Evolutionary conservation across 2,888 invertebrate genomes (phyloP).

Genomic region (Epistrophella euchroma): DNA sequence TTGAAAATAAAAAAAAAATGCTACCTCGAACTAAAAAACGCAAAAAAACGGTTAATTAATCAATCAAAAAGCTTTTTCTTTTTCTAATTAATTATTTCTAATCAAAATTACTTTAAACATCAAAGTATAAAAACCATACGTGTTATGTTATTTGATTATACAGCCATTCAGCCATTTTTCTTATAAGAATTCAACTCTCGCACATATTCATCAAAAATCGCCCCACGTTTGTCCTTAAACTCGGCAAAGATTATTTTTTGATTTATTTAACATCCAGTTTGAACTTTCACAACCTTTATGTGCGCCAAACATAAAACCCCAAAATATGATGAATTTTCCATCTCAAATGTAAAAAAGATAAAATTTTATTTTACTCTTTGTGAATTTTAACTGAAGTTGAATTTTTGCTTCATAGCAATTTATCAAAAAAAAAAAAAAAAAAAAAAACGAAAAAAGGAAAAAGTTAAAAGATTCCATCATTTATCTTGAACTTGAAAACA

Average conservation of each 20-base stretch:
- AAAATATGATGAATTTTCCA: slow-evolving; percentile 30
- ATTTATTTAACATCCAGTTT: slow-evolving; percentile 29
- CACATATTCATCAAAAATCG: neutral
- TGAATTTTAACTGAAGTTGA: slow-evolving; percentile 13
- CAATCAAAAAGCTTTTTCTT: neutral
- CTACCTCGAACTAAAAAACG: neutral
- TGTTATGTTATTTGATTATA: neutral
- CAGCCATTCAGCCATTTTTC: neutral
- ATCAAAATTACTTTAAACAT: too few relatives aligned
- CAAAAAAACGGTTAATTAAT: neutral
- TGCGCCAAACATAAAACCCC: neutral
- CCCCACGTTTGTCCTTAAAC: neutral
- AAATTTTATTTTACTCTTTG: slow-evolving; percentile 13
- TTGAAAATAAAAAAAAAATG: neutral
- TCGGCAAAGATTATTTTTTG: neutral
- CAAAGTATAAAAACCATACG: neutral
- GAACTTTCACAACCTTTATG: slow-evolving; percentile 20
- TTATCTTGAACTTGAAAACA: slow-evolving; percentile 25
- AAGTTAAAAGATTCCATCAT: slow-evolving; percentile 15
- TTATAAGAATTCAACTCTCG: neutral
- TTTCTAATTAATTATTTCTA: too few relatives aligned
- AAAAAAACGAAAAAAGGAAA: neutral
- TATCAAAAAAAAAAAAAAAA: slow-evolving; percentile 4
- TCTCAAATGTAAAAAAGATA: slow-evolving; percentile 23
- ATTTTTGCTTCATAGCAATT: slow-evolving; percentile 26